A percentile compares a stretch with the other conserved stretches of the same genome.
phyloP scores from a whole-genome alignment of 64 coral and sea anemone genomes.

The Stylophora pistillata region DNA sequence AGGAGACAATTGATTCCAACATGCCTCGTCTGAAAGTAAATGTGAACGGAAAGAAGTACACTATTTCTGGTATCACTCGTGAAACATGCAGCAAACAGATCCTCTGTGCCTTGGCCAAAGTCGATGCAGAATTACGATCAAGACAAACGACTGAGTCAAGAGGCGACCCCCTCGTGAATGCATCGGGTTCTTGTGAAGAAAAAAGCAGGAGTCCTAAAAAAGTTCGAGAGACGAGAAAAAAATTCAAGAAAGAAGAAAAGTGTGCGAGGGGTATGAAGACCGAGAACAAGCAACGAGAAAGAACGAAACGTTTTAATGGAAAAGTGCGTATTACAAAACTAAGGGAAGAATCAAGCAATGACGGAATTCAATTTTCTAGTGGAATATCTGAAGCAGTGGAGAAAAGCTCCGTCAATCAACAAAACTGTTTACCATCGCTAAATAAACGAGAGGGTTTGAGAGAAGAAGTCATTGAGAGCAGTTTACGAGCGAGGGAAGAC shows the following conservation, averaged over 20 bases:
- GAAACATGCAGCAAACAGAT: conserved; percentile 72
- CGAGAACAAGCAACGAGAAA: neutral
- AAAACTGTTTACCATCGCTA: conserved; percentile 11
- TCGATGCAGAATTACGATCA: conserved; percentile 38
- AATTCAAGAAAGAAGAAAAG: conserved; percentile 2
- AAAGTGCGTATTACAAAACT: neutral
- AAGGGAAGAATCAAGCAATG: neutral
- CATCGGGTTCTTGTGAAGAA: neutral
- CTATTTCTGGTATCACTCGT: conserved; percentile 71
- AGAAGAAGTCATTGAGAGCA: neutral
- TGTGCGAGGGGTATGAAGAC: neutral
- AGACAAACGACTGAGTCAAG: neutral
- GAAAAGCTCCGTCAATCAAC: neutral
- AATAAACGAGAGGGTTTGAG: neutral
- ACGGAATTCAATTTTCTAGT: conserved; percentile 32
- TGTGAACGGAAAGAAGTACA: conserved; percentile 72
- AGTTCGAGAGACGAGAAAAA: neutral
- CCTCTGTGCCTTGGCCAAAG: conserved; percentile 68
- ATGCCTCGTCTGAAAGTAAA: conserved; percentile 89
- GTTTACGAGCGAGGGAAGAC: neutral
- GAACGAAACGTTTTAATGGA: neutral
- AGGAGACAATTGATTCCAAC: neutral
- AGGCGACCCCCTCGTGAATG: neutral
- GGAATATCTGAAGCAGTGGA: conserved; percentile 27
- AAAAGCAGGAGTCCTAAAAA: neutral